Evolutionary conservation across 2,113 vertebrate genomes (phyloP).

Genomic region (Aythya baeri): DNA sequence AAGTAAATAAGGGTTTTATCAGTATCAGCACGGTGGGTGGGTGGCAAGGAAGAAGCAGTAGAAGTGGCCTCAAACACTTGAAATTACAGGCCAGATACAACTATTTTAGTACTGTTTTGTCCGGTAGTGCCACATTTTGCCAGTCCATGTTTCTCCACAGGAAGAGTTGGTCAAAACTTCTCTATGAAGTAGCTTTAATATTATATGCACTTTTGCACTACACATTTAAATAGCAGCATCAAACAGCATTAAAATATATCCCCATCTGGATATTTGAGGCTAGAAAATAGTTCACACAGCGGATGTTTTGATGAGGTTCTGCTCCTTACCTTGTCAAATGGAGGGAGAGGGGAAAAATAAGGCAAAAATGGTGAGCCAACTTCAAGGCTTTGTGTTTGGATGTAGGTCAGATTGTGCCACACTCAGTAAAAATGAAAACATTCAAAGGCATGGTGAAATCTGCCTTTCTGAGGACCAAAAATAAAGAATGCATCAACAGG

Average conservation of each 20-base stretch:
- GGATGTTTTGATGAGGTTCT: slow-evolving; percentile 21
- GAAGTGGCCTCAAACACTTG: not conserved
- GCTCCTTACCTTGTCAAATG: slow-evolving; percentile 8
- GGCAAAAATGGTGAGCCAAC: slow-evolving; percentile 23
- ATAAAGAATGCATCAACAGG: slow-evolving; percentile 41
- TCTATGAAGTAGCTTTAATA: not conserved
- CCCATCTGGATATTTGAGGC: not conserved
- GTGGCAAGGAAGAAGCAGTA: not conserved
- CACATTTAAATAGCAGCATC: not conserved
- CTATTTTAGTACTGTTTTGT: not conserved
- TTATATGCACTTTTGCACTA: not conserved
- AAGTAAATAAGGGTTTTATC: not conserved
- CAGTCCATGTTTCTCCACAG: not conserved
- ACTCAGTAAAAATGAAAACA: not conserved
- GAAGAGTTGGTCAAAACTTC: not conserved
- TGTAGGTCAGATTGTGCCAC: slow-evolving; percentile 41
- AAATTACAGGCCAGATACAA: not conserved
- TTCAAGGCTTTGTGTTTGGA: slow-evolving; percentile 53
- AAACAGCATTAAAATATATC: not conserved
- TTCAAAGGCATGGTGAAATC: slow-evolving; percentile 41
- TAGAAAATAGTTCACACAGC: slow-evolving; percentile 15
- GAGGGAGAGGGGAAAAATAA: slow-evolving; percentile 4
- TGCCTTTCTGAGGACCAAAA: slow-evolving; percentile 48
- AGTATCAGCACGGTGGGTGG: not conserved
- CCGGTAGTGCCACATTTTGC: not conserved